phyloP scores from a whole-genome alignment of 1,140 invertebrate genomes.

The Heliconius melpomene region DNA sequence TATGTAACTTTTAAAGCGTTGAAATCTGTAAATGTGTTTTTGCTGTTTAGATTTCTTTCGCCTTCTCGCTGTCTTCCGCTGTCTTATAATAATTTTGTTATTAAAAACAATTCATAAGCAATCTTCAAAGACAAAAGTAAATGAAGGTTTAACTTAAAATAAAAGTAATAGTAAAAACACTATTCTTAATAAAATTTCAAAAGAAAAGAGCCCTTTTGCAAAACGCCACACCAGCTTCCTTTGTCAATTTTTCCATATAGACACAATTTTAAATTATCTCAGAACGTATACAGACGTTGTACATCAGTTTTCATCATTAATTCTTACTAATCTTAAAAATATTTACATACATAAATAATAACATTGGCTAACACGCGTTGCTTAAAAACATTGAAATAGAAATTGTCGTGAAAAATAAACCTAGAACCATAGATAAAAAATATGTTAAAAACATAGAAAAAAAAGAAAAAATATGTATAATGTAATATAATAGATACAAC shows the following conservation, averaged over 20 bases:
- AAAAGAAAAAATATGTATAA: background rate
- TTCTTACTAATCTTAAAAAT: slow-evolving; percentile 59
- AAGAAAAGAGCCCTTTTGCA: background rate
- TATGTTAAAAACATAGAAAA: background rate
- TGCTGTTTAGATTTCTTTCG: no score
- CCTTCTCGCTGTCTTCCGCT: no score
- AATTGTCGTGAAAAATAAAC: background rate
- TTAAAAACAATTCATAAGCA: background rate
- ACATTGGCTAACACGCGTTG: slow-evolving; percentile 29
- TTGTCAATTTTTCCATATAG: slow-evolving; percentile 36
- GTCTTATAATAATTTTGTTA: background rate
- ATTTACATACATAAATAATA: slow-evolving; percentile 56
- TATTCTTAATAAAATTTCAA: background rate
- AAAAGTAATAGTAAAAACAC: background rate
- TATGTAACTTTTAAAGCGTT: no score
- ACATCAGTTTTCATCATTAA: slow-evolving; percentile 73
- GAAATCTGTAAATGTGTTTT: no score
- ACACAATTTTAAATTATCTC: slow-evolving; percentile 46
- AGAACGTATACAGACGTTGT: slow-evolving; percentile 79
- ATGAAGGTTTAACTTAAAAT: slow-evolving; percentile 6
- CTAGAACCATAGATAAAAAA: no score
- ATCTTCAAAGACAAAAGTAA: slow-evolving; percentile 1
- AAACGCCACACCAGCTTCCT: slow-evolving; percentile 20
- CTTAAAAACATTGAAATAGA: background rate
- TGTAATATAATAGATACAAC: slow-evolving; percentile 24